Conservation (phyloP, 2,888 invertebrate species). For the Halictus ligatus region DNA sequence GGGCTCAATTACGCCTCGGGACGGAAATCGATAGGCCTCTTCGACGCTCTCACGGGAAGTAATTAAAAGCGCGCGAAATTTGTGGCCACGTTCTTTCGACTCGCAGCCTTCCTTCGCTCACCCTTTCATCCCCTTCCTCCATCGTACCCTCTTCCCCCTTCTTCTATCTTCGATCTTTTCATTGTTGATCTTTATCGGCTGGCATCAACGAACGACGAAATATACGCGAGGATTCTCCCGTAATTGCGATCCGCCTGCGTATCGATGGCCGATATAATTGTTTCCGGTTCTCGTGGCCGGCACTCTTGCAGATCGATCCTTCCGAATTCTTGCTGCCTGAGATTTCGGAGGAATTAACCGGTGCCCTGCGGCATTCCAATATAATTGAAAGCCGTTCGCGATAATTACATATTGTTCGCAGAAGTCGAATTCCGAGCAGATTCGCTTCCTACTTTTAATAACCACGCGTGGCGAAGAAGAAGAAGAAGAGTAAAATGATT, state of each 20-base stretch:
- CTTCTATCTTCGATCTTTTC: constrained; percentile 31
- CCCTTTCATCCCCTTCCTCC: neutral
- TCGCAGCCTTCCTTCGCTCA: constrained; percentile 11
- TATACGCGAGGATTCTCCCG: constrained; percentile 32
- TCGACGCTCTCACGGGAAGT: constrained; percentile 62
- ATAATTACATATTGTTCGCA: neutral
- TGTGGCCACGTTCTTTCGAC: constrained; percentile 60
- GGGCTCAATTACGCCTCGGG: constrained; percentile 60
- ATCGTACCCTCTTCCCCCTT: neutral
- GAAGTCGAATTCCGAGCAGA: neutral
- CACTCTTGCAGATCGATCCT: constrained; percentile 5
- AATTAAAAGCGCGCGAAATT: constrained; percentile 73
- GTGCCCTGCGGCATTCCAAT: neutral
- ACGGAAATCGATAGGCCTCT: constrained; percentile 70
- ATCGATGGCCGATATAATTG: constrained; percentile 60
- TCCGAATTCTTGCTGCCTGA: neutral
- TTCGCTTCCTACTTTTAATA: neutral
- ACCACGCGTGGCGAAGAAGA: neutral
- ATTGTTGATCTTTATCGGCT: constrained; percentile 65
- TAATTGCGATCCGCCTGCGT: constrained; percentile 56
- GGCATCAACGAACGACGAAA: constrained; percentile 34
- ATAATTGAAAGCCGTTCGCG: constrained; percentile 5
- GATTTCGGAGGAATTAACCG: constrained; percentile 7
- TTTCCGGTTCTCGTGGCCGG: constrained; percentile 29
- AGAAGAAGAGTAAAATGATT: neutral